These are phyloP conservation scores for Oreamnos americanus DNA, from an alignment of 2,113 vertebrate genomes.

Conservation along the genomic window DNA sequence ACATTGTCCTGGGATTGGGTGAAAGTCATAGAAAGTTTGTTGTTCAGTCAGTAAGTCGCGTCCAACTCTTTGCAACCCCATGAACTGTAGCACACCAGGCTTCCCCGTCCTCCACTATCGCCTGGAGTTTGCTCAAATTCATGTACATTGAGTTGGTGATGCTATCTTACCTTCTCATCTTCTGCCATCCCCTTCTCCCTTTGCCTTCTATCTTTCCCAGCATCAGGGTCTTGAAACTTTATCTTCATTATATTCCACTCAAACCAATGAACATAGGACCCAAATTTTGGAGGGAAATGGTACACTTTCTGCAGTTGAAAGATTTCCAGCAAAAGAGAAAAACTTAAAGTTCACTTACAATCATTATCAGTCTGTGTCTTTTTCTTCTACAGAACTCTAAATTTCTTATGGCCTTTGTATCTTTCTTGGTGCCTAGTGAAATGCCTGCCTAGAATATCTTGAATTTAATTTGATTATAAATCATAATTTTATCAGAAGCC, in stretches of 20 bases:
- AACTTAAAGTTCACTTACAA: not conserved
- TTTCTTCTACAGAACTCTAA: not conserved
- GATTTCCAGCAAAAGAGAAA: not conserved
- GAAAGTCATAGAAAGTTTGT: not conserved
- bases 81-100: not conserved
- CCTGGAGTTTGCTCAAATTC: not conserved
- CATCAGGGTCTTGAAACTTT: not conserved
- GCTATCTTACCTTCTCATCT: not conserved
- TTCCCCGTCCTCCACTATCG: not conserved
- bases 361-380: not conserved
- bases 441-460: not conserved
- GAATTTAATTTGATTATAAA: constrained; percentile 10
- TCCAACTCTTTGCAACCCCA: not conserved
- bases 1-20: not conserved
- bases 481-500: constrained; percentile 19
- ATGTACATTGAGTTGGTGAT: not conserved
- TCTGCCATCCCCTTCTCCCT: not conserved
- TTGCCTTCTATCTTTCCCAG: not conserved
- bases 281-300: not conserved
- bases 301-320: not conserved
- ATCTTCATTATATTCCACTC: not conserved
- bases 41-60: not conserved
- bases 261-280: not conserved
- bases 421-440: not conserved
- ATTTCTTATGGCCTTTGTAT: not conserved